phyloP scores from a whole-genome alignment of 2,113 vertebrate genomes.

The Damaliscus lunatus region DNA sequence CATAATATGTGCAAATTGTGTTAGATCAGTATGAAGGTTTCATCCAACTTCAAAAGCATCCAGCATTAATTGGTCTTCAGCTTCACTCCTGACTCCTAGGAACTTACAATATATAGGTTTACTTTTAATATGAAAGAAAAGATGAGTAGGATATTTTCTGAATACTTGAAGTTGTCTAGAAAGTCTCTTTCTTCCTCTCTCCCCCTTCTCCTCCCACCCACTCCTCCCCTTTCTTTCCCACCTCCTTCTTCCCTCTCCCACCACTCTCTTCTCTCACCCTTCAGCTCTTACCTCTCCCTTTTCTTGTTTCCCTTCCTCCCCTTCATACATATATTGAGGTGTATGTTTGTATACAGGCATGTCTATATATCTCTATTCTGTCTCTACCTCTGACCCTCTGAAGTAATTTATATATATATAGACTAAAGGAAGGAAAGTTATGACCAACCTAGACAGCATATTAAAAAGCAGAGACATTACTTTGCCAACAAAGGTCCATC shows the following conservation, averaged over 20 bases:
- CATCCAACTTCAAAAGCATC: neutral
- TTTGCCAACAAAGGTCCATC: too few species aligned
- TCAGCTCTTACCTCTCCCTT: neutral
- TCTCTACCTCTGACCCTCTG: neutral
- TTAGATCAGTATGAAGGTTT: neutral
- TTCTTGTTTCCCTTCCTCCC: neutral
- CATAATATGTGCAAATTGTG: neutral
- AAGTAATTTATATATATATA: neutral
- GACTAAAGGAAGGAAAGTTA: neutral
- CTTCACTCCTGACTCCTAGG: neutral
- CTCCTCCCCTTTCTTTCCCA: too few species aligned
- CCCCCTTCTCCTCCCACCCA: accelerated
- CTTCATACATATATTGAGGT: neutral
- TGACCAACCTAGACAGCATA: too few species aligned
- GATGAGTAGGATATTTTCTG: neutral
- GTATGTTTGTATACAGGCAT: neutral
- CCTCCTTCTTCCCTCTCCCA: neutral
- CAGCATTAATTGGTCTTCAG: neutral
- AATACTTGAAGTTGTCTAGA: neutral
- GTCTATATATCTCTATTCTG: neutral
- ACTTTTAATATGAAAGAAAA: neutral
- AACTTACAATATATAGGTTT: neutral
- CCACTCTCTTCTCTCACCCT: neutral
- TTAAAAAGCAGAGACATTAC: too few species aligned
- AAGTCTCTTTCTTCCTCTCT: neutral